These are phyloP conservation scores for Dicyrtomina minuta DNA, from an alignment of 2,888 invertebrate species.

Conservation along the genomic window DNA sequence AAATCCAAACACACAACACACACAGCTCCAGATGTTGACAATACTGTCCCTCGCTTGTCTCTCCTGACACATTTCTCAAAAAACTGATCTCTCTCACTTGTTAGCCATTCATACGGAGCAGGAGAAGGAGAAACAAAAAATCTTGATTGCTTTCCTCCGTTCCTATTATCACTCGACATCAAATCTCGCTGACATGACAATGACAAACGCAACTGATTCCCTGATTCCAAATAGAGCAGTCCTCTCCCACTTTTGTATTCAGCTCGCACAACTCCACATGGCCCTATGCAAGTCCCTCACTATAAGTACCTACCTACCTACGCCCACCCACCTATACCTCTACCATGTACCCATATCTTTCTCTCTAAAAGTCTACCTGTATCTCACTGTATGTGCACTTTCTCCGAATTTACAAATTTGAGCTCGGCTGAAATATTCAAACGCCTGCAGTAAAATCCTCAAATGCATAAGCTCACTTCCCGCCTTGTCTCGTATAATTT, in stretches of 20 bases:
- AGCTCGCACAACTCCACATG: neutral
- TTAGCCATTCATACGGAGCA: slow-evolving; percentile 7
- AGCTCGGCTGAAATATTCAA: neutral
- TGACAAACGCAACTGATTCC: slow-evolving; percentile 13
- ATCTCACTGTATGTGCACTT: no score
- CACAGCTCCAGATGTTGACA: slow-evolving; percentile 9
- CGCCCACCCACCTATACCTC: no score
- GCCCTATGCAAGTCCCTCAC: no score
- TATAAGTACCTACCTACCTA: no score
- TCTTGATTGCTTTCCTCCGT: slow-evolving; percentile 5
- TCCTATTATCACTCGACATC: neutral
- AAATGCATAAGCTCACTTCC: neutral
- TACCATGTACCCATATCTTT: no score
- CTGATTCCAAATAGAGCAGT: neutral
- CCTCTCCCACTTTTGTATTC: neutral
- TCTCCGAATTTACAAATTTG: no score
- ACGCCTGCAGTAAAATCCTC: neutral
- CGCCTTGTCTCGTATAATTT: neutral
- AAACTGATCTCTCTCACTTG: slow-evolving; percentile 3
- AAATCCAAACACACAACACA: no score
- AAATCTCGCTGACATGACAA: slow-evolving; percentile 8
- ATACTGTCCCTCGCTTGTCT: no score
- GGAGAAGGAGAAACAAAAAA: neutral
- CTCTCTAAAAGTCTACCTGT: no score
- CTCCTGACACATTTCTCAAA: slow-evolving; percentile 7